Conservation (phyloP, 2,797 vertebrate species). For the Hapalemur alaotrensis region DNA sequence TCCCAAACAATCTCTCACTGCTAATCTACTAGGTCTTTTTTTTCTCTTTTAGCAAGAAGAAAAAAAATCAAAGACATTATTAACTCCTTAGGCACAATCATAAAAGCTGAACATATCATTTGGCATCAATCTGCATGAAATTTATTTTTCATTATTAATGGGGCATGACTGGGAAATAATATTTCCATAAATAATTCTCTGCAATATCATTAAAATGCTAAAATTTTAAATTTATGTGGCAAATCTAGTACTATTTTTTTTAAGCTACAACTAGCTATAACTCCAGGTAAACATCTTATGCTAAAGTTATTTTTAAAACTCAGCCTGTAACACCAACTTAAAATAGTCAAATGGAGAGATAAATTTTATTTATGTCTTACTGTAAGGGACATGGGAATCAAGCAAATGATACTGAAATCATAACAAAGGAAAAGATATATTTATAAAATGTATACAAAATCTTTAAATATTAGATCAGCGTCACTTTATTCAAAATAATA, state of each 20-base stretch:
- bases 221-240: neutral
- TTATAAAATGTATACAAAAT: neutral
- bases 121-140: neutral
- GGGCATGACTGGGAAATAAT: neutral
- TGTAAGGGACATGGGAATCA: neutral
- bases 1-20: slow-evolving; percentile 82
- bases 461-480: neutral
- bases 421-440: neutral
- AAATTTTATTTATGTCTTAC: slow-evolving; percentile 2
- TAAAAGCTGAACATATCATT: slow-evolving; percentile 41
- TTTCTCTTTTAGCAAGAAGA: slow-evolving; percentile 33
- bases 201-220: slow-evolving; percentile 2
- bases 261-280: neutral
- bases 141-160: slow-evolving; percentile 30
- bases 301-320: neutral
- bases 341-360: neutral
- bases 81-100: slow-evolving; percentile 79
- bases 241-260: neutral
- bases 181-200: slow-evolving; percentile 26
- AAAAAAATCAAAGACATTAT: slow-evolving; percentile 65
- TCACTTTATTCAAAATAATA: neutral
- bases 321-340: neutral
- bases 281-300: neutral
- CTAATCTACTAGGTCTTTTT: slow-evolving; percentile 73
- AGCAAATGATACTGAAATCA: neutral